Percentiles rank a stretch among this genome's conserved stretches.
phyloP scores from a whole-genome alignment of 2,113 vertebrate genomes.

The Burhinus bistriatus region DNA sequence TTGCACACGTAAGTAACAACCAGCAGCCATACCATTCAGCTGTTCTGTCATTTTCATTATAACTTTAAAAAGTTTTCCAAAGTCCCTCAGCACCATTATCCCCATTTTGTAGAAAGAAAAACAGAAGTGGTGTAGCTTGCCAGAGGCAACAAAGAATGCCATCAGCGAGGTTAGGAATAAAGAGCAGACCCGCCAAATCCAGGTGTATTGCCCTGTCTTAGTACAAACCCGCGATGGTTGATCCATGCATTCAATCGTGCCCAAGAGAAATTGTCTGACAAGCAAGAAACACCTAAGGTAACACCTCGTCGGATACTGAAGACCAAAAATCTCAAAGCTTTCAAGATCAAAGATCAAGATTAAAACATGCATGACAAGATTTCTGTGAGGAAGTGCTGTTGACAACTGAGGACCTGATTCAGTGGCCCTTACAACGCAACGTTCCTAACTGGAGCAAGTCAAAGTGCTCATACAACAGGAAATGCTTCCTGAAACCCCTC shows the following conservation, averaged over 20 bases:
- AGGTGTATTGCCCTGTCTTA: not conserved
- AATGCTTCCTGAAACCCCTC: not conserved
- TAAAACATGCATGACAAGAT: not conserved
- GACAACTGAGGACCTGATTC: not conserved
- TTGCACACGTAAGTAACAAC: not conserved
- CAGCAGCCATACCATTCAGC: not conserved
- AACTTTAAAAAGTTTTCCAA: not conserved
- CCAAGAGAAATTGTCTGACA: not conserved
- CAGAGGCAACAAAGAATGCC: not conserved
- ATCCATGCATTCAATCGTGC: not conserved
- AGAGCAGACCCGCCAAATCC: not conserved
- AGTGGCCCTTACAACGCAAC: not conserved
- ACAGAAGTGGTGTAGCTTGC: not conserved
- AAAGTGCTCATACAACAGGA: not conserved
- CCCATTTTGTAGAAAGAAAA: not conserved
- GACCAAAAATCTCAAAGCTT: not conserved
- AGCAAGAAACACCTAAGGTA: not conserved
- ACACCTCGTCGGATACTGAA: not conserved
- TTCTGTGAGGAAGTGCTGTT: not conserved
- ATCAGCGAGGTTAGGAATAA: not conserved
- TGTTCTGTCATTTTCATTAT: not conserved
- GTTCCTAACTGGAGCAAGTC: not conserved
- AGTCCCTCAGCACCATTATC: not conserved
- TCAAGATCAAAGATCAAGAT: not conserved
- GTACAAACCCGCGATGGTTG: not conserved